phyloP scores from a whole-genome alignment of 2,113 vertebrate genomes.

The Parus major region DNA sequence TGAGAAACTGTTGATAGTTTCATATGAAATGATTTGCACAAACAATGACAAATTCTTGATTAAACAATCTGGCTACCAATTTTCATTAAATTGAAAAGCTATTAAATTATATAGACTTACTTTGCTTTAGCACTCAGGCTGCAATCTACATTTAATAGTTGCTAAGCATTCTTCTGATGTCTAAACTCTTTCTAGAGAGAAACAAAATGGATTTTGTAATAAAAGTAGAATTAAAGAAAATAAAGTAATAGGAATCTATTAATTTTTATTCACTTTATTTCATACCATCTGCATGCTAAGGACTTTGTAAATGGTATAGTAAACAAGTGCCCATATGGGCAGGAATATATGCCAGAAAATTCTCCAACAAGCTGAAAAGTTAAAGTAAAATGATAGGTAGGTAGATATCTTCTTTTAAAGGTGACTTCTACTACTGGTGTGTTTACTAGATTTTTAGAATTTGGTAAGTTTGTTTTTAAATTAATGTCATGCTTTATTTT shows the following conservation, averaged over 20 bases:
- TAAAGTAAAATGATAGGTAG: not conserved
- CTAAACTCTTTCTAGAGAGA: constrained; percentile 7
- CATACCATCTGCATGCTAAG: not conserved
- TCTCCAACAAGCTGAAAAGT: not conserved
- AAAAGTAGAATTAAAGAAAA: constrained; percentile 12
- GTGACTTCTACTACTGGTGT: not conserved
- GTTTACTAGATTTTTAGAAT: not conserved
- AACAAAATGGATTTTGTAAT: constrained; percentile 24
- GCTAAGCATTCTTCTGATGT: not conserved
- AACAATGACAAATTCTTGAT: constrained; percentile 15
- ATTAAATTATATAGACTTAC: constrained; percentile 31
- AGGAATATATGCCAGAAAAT: not conserved
- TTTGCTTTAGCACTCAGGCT: not conserved
- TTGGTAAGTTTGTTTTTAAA: not conserved
- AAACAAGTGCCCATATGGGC: not conserved
- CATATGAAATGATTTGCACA: not conserved
- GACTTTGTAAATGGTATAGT: not conserved
- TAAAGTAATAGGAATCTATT: not conserved
- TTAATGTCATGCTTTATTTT: not conserved
- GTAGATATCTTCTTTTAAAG: not conserved
- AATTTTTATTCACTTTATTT: constrained; percentile 6
- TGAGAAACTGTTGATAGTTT: not conserved
- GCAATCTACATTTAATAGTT: not conserved
- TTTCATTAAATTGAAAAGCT: not conserved
- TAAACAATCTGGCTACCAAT: constrained; percentile 31